A percentile compares a stretch with the other conserved stretches of the same genome.
Conservation (phyloP, 2,113 vertebrate genomes). For the Empidonax alnorum region DNA sequence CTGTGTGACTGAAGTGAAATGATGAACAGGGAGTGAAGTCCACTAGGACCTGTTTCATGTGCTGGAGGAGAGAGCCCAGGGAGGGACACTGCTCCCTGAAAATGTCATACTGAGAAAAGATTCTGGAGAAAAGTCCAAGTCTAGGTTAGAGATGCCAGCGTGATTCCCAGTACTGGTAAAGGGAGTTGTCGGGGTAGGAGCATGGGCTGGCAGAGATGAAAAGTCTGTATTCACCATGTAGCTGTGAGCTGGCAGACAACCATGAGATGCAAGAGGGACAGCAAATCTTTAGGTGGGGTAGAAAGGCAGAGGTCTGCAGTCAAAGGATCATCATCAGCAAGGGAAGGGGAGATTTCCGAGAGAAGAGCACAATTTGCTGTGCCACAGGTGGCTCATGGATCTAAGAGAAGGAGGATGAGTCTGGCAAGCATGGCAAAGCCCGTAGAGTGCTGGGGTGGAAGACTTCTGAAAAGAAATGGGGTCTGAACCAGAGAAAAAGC, state of each 20-base stretch:
- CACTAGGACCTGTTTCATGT: accelerated
- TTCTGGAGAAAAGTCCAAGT: background rate
- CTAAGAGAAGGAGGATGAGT: background rate
- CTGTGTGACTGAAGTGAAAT: background rate
- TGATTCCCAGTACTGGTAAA: background rate
- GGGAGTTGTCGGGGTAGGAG: background rate
- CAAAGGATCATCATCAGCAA: too few relatives aligned
- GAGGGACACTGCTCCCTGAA: background rate
- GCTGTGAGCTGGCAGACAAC: background rate
- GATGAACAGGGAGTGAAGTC: background rate
- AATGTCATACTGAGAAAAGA: background rate
- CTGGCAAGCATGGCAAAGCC: background rate
- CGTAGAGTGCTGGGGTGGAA: accelerated
- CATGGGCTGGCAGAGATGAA: background rate
- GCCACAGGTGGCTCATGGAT: background rate
- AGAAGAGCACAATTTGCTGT: background rate
- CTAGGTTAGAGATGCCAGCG: background rate
- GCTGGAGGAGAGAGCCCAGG: background rate
- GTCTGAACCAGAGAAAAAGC: background rate
- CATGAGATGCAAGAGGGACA: background rate
- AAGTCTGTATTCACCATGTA: background rate
- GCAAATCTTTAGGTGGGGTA: background rate
- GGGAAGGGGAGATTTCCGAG: background rate
- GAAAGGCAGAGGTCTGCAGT: background rate
- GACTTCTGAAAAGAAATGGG: background rate